A percentile compares a stretch with the other conserved stretches of the same genome.
These are phyloP conservation scores for Chiridota heheva DNA, from an alignment of 35 echinoderm and acorn worm genomes.

Conservation along the genomic window DNA sequence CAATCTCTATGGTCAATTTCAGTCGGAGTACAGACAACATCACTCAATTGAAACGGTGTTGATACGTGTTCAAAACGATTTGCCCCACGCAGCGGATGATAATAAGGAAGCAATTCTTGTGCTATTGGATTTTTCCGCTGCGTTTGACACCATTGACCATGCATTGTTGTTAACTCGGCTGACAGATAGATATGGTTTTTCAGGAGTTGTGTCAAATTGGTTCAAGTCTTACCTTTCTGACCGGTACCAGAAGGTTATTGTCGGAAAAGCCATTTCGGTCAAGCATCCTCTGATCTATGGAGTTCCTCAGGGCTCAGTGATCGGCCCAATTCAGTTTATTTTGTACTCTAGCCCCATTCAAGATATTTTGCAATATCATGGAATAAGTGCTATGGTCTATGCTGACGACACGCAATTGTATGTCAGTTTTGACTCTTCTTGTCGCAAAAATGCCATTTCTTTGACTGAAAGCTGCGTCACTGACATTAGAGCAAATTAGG, in stretches of 20 bases:
- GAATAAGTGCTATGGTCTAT: no score
- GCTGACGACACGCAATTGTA: no score
- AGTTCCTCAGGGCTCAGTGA: neutral
- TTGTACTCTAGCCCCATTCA: no score
- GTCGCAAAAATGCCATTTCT: no score
- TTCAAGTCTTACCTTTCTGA: neutral
- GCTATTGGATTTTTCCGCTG: constrained; percentile 55
- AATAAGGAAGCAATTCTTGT: constrained; percentile 35
- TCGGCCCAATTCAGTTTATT: no score
- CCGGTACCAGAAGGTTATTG: neutral
- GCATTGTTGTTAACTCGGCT: constrained; percentile 16
- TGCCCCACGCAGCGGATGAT: constrained; percentile 43
- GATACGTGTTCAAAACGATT: constrained; percentile 51
- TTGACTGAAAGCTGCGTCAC: no score
- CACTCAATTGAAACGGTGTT: constrained; percentile 54
- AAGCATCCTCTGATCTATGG: neutral
- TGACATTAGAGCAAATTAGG: no score
- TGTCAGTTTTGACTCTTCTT: no score
- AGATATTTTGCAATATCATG: no score
- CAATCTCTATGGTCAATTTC: no score
- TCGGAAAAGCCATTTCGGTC: neutral
- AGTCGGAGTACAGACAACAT: constrained; percentile 42
- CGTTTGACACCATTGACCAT: constrained; percentile 54
- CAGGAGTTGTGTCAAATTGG: neutral
- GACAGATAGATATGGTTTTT: constrained; percentile 4